Evolutionary conservation across 37 sponge, comb jelly and placozoan genomes (phyloP).

Genomic region (Halichondria panicea): DNA sequence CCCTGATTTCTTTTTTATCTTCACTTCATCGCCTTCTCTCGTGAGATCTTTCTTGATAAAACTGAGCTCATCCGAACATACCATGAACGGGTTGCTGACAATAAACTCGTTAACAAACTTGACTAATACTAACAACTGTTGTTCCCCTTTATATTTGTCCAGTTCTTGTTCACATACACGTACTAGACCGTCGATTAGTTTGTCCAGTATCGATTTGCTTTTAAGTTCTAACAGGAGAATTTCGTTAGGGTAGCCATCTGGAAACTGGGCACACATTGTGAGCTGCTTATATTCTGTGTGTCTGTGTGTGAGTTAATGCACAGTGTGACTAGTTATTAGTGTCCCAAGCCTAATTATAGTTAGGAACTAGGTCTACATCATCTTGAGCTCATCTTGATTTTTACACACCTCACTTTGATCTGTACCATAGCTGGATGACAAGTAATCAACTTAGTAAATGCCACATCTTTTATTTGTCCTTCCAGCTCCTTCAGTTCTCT

Average conservation of each 20-base stretch:
- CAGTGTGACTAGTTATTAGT: neutral
- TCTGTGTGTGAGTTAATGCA: constrained; percentile 27
- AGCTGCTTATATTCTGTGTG: constrained; percentile 71
- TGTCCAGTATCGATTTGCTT: constrained; percentile 79
- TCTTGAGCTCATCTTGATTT: neutral
- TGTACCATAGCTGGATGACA: constrained; percentile 57
- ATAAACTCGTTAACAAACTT: constrained; percentile 43
- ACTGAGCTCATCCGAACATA: constrained; percentile 87
- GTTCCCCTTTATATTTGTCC: constrained; percentile 46
- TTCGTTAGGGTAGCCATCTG: constrained; percentile 69
- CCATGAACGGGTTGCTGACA: constrained; percentile 79
- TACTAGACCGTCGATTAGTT: constrained; percentile 62
- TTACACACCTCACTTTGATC: constrained; percentile 59
- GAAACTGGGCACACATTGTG: constrained; percentile 68
- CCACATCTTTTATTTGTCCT: constrained; percentile 3
- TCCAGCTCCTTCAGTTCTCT: constrained; percentile 34
- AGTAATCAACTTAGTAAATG: constrained; percentile 51
- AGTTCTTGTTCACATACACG: constrained; percentile 74
- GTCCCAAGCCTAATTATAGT: neutral
- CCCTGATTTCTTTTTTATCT: constrained; percentile 75
- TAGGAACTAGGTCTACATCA: neutral
- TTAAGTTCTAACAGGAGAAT: constrained; percentile 74
- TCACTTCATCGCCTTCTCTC: constrained; percentile 69
- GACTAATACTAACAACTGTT: constrained; percentile 52
- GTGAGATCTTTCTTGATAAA: constrained; percentile 72